A percentile compares a stretch with the other conserved stretches of the same genome.
Evolutionary conservation across 2,888 invertebrate species (phyloP).

Genomic region (Uloborus plumipes): DNA sequence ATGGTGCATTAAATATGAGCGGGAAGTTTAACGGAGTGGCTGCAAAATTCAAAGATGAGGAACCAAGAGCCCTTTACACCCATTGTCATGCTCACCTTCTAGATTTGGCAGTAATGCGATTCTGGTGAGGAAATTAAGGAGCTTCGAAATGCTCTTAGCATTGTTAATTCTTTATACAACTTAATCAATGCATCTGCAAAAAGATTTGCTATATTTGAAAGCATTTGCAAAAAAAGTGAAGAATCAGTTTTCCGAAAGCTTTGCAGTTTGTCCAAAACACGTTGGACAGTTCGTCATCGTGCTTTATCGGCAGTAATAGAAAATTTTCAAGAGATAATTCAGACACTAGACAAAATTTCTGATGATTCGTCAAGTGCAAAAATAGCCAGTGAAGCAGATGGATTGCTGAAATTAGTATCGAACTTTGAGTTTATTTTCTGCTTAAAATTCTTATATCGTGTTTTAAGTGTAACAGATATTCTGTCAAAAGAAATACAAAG

Average conservation of each 20-base stretch:
- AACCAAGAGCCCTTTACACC: conserved; percentile 3
- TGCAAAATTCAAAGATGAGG: conserved; percentile 1
- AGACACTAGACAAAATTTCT: not conserved
- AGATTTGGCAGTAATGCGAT: conserved; percentile 5
- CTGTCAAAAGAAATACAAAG: not conserved
- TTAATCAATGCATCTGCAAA: conserved; percentile 7
- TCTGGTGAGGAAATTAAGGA: not conserved
- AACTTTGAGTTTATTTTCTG: no score
- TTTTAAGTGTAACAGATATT: no score
- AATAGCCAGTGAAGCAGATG: conserved; percentile 2
- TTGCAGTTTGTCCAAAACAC: conserved; percentile 8
- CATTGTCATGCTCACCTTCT: conserved; percentile 1
- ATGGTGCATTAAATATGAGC: no score
- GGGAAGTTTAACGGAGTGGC: not conserved
- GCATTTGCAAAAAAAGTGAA: not conserved
- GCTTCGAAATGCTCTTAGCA: not conserved
- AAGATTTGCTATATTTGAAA: not conserved
- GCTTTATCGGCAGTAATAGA: not conserved
- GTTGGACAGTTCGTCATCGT: conserved; percentile 7
- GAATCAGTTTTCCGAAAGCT: not conserved
- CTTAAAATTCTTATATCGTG: no score
- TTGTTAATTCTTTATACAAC: not conserved
- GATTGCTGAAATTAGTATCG: not conserved
- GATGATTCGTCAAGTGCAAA: not conserved
- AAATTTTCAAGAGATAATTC: not conserved